Conservation (phyloP, 2,113 vertebrate species). For the Tor tambroides region DNA sequence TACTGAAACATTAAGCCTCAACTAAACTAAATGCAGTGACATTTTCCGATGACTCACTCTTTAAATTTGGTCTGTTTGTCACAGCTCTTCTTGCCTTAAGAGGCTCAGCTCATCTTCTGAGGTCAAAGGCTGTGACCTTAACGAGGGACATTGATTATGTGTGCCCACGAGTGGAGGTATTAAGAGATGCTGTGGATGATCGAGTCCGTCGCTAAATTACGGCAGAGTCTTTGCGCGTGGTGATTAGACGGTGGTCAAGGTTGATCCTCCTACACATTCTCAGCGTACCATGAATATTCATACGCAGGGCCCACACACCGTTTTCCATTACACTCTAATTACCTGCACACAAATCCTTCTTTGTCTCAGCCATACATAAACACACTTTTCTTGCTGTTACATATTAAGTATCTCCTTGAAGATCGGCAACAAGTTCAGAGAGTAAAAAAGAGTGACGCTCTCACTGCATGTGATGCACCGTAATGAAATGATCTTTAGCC, state of each 20-base stretch:
- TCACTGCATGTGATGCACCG: neutral
- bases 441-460: slow-evolving; percentile 14
- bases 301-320: slow-evolving; percentile 69
- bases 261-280: slow-evolving; percentile 75
- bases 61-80: neutral
- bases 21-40: neutral
- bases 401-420: slow-evolving; percentile 55
- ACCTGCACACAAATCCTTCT: slow-evolving; percentile 58
- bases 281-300: slow-evolving; percentile 78
- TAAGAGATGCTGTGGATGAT: slow-evolving; percentile 68
- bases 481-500: slow-evolving; percentile 31
- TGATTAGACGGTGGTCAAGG: slow-evolving; percentile 75
- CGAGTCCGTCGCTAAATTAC: slow-evolving; percentile 71
- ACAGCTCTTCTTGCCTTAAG: slow-evolving; percentile 16
- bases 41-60: neutral
- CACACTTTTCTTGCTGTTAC: slow-evolving; percentile 28
- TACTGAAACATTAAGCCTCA: neutral
- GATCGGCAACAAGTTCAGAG: slow-evolving; percentile 57
- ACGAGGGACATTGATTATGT: slow-evolving; percentile 77
- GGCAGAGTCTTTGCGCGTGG: slow-evolving; percentile 57
- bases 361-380: slow-evolving; percentile 23
- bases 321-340: slow-evolving; percentile 65
- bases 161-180: slow-evolving; percentile 69
- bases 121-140: slow-evolving; percentile 72
- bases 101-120: slow-evolving; percentile 66